Base-by-base conservation (phyloP, 2,797 vertebrate species). In the Lepilemur ruficaudatus region DNA sequence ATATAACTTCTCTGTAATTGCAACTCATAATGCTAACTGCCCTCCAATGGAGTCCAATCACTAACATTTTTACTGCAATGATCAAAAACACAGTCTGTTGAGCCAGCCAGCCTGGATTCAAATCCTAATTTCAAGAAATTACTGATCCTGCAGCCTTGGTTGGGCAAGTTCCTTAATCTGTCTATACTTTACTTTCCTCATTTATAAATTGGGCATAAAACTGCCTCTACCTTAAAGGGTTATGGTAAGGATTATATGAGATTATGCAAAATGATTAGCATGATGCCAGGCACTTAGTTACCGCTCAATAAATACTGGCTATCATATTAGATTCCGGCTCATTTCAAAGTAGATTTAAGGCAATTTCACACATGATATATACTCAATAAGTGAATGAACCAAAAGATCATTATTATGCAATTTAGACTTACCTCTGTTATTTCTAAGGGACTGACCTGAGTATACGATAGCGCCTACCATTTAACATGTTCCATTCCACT, bases 341-440 rank as follows among this genome's bases (percentile, higher is more conserved):
- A 91, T 92, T 73, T 12, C 70, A 86, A 95, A 72, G 12, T 61
- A 89, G 20, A 78, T 48, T 82, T 72, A 93, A 70, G 43, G 5
- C 61, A 94, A 89, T 89, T 91, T 96, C 57, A 95, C 41, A 96
- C 7, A 10, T 57, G 76, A 67, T 28, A 76, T 25, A 83, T 23
- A 80, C 14, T 89, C 20, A 92, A 35, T 48, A 61, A 93, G 81
- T 79, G 81, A 32, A 93, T 79, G 25, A 96, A 85, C 14, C 18
- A 73, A 91, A 67, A 11, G 46, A 81, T 57, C 79, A 81, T 81
- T 89, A 94, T 50, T 72, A 69, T 32, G 32, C 43, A 87, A 84
- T 70, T 63, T 75, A 93, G 11, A 69, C 13, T 81, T 65, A 89
- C 25, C 83, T 61, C 48, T 61, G 46, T 32, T 93, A 76, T 92